Percentiles rank a stretch among this genome's conserved stretches.
Evolutionary conservation across 2,797 vertebrate genomes (phyloP).

Genomic region (Hoplostethus mediterraneus): DNA sequence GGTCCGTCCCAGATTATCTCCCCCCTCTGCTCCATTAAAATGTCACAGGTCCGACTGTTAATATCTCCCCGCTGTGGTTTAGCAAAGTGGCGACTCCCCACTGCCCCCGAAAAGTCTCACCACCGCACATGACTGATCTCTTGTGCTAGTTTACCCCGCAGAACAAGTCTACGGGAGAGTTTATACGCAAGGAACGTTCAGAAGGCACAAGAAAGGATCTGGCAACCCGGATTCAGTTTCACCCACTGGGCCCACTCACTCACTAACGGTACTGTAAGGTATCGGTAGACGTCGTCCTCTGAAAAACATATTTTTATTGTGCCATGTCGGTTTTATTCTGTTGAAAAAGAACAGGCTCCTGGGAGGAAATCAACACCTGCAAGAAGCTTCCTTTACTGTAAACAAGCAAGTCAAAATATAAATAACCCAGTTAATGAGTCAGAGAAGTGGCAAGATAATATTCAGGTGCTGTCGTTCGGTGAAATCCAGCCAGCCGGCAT

Average conservation of each 20-base stretch:
- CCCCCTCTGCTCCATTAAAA: conserved; percentile 74
- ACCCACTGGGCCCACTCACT: no score
- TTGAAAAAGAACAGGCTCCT: no score
- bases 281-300: no score
- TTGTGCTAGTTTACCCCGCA: background rate
- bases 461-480: conserved; percentile 13
- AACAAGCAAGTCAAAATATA: conserved; percentile 1
- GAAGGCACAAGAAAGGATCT: no score
- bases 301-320: no score
- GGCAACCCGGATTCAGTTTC: no score
- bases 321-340: no score
- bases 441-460: conserved; percentile 12
- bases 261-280: no score
- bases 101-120: conserved; percentile 24
- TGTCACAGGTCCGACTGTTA: conserved; percentile 71
- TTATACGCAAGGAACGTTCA: background rate
- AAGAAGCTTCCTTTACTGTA: conserved; percentile 6
- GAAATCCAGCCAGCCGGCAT: conserved; percentile 29
- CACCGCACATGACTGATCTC: conserved; percentile 6
- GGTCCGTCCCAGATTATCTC: conserved; percentile 63
- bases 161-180: background rate
- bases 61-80: conserved; percentile 55
- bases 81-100: conserved; percentile 43
- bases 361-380: background rate
- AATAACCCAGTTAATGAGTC: conserved; percentile 18